A percentile compares a stretch with the other conserved stretches of the same genome.
Conservation (phyloP, 2,888 invertebrate species). For the Harpalus rubripes region DNA sequence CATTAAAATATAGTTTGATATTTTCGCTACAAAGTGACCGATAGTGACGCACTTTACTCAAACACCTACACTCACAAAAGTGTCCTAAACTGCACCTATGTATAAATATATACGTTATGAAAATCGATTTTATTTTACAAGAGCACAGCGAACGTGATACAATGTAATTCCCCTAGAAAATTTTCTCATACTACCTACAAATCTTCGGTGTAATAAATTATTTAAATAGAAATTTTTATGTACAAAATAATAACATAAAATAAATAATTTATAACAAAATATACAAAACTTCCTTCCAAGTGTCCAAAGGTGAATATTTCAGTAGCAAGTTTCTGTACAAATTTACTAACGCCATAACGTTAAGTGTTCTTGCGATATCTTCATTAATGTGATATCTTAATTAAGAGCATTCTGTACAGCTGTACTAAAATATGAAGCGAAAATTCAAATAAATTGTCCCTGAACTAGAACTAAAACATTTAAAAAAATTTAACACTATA, state of each 20-base stretch:
- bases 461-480: too few relatives aligned
- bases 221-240: slow-evolving; percentile 64
- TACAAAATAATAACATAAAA: slow-evolving; percentile 66
- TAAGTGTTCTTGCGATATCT: slow-evolving; percentile 61
- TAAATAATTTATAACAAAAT: slow-evolving; percentile 64
- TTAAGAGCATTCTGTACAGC: too few relatives aligned
- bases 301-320: slow-evolving; percentile 48
- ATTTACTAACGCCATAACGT: slow-evolving; percentile 58
- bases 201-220: slow-evolving; percentile 62
- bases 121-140: slow-evolving; percentile 65
- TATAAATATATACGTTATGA: slow-evolving; percentile 67
- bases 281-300: slow-evolving; percentile 57
- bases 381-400: slow-evolving; percentile 63
- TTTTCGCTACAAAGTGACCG: slow-evolving; percentile 50
- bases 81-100: slow-evolving; percentile 62
- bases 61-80: slow-evolving; percentile 57
- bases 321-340: slow-evolving; percentile 60
- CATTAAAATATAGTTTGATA: slow-evolving; percentile 62
- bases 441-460: too few relatives aligned
- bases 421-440: too few relatives aligned
- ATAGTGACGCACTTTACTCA: slow-evolving; percentile 44
- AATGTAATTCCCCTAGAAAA: slow-evolving; percentile 60
- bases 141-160: slow-evolving; percentile 66
- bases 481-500: too few relatives aligned
- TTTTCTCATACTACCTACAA: slow-evolving; percentile 44